Evolutionary conservation across 2,888 invertebrate genomes (phyloP).

Genomic region (Phyllotreta cruciferae): DNA sequence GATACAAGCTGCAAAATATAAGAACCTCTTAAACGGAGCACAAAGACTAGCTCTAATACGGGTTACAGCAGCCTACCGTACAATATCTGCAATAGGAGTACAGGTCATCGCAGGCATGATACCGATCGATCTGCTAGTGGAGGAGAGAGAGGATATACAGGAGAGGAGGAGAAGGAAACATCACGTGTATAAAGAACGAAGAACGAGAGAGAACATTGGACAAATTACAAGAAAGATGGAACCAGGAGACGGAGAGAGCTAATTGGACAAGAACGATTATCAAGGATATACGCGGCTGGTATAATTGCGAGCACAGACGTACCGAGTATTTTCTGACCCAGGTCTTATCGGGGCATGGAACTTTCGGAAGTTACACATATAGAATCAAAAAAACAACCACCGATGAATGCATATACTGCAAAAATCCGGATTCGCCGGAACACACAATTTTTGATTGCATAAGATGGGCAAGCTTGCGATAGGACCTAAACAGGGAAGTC

Average conservation of each 20-base stretch:
- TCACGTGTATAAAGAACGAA: background rate
- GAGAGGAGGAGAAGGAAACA: background rate
- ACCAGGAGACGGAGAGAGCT: background rate
- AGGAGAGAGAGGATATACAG: background rate
- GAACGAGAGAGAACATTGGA: background rate
- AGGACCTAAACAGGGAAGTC: too few relatives aligned
- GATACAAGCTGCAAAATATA: background rate
- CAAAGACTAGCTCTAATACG: background rate
- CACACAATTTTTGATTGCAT: background rate
- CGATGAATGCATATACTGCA: background rate
- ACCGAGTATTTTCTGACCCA: conserved; percentile 4
- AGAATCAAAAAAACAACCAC: background rate
- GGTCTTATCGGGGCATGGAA: background rate
- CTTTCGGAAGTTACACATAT: background rate
- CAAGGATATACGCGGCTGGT: background rate
- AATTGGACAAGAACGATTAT: background rate
- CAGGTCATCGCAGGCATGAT: background rate
- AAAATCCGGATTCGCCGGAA: background rate
- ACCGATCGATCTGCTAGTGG: background rate
- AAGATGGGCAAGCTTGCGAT: too few relatives aligned
- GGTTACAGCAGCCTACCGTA: background rate
- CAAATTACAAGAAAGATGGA: conserved; percentile 2
- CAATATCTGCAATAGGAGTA: background rate
- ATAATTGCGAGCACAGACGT: background rate
- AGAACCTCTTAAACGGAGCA: background rate